Evolutionary conservation across 2,888 invertebrate genomes (phyloP), one percentile per base, ranked within the genome.

Genomic region (Ernsta delagoae): DNA sequence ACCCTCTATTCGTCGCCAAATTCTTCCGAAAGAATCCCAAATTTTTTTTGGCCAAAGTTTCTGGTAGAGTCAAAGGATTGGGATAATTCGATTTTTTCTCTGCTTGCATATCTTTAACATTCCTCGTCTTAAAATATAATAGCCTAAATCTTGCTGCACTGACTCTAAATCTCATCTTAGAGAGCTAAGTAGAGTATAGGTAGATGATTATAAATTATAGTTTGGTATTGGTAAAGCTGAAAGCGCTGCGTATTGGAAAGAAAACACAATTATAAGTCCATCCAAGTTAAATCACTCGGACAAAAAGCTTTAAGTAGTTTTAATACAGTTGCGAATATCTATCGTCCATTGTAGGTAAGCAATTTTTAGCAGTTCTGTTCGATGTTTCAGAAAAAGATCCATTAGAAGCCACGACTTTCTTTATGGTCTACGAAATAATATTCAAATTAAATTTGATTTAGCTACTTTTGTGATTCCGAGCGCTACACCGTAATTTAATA

Each of bases 341-440:
- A 12, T 7, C 12, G 12, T 43, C 9, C 45, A 36, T 16, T n/a
- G 16, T 50, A 59, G 39, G 59, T 59, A 39, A 59, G 39, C 48
- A 34, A 48, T 31, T 34, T 50, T 59, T 11, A 59, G 50, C 8
- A 39, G 59, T 48, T 59, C 59, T 59, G 65, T 59, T 59, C 24
- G 59, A 65, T 65, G 65, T 65, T 48, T 65, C 59, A 59, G 48
- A 65, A 65, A 65, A 6, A 65, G 11, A n/a, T 59, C 48, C 36
- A 48, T 59, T 50, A 16, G 24, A 36, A 24, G 39, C n/a, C 16
- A 12, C 57, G 65, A 65, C 48, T 48, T 16, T 11, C 9, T 59
- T 59, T 34, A 48, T 16, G 12, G 6, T 59, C 48, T 50, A 48
- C 39, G 24, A 24, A 24, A 24, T 24, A 24, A 24, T 24, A 24